phyloP scores from a whole-genome alignment of 2,888 invertebrate species.

The Amitus sp. region DNA sequence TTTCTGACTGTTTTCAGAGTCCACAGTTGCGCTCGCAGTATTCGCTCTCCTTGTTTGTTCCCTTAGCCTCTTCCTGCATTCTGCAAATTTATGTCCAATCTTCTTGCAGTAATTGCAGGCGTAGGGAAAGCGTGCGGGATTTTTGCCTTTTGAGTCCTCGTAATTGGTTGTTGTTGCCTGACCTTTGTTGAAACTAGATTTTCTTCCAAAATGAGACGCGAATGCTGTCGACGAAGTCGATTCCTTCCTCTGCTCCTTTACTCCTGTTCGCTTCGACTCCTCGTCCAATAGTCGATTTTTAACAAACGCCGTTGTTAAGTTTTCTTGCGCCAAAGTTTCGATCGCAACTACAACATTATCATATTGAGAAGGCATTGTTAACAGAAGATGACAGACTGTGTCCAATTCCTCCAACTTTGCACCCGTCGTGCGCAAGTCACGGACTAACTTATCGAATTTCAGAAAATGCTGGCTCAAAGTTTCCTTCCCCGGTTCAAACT shows the following conservation, averaged over 20 bases:
- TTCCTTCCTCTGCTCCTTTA: no score
- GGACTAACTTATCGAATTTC: constrained; percentile 43
- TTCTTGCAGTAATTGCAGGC: constrained; percentile 5
- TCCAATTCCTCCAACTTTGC: constrained; percentile 37
- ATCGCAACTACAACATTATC: constrained; percentile 44
- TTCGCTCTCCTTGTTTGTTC: no score
- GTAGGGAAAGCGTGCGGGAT: constrained; percentile 10
- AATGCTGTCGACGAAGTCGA: no score
- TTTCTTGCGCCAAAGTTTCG: constrained; percentile 17
- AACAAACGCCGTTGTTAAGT: constrained; percentile 12
- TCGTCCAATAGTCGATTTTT: no score
- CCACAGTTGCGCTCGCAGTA: no score
- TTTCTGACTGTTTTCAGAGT: no score
- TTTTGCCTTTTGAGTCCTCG: not conserved
- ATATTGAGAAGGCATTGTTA: constrained; percentile 41
- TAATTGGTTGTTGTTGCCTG: not conserved
- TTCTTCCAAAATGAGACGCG: no score
- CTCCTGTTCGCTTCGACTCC: constrained; percentile 10
- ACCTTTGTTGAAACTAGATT: no score
- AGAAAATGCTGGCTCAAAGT: constrained; percentile 36
- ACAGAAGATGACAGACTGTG: constrained; percentile 41
- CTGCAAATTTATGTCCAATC: constrained; percentile 6
- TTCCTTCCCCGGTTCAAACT: constrained; percentile 22
- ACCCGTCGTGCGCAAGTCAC: constrained; percentile 40
- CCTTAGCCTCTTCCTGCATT: constrained; percentile 9